A percentile compares a stretch with the other conserved stretches of the same genome.
phyloP scores from a whole-genome alignment of 2,113 vertebrate species.

The Pelodiscus sinensis region DNA sequence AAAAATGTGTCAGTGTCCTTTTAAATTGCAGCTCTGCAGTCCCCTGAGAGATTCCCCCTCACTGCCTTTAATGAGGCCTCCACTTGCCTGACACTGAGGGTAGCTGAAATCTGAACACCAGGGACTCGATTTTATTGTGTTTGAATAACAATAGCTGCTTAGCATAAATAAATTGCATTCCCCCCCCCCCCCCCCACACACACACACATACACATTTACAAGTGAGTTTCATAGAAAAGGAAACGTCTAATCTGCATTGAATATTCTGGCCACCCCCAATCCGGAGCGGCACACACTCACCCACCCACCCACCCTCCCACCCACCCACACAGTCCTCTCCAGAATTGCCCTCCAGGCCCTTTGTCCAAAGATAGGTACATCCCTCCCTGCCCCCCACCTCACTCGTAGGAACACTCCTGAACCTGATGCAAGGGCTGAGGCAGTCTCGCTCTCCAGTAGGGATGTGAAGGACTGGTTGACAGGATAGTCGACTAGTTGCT shows the following conservation, averaged over 20 bases:
- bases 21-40: not conserved
- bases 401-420: not conserved
- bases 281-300: not conserved
- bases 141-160: constrained; percentile 25
- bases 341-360: not conserved
- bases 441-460: not conserved
- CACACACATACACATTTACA: constrained; percentile 13
- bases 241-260: not conserved
- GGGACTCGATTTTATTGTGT: constrained; percentile 4
- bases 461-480: too few species aligned
- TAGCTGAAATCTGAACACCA: not conserved
- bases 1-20: not conserved
- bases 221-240: not conserved
- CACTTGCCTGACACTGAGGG: not conserved
- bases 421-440: not conserved
- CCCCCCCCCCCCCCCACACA: not conserved
- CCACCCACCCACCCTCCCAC: too few species aligned
- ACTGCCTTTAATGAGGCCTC: not conserved
- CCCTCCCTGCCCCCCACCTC: not conserved
- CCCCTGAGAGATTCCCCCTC: rapidly evolving
- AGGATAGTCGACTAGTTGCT: too few species aligned
- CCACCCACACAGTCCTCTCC: not conserved
- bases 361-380: not conserved
- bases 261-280: not conserved
- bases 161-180: constrained; percentile 30